These are phyloP conservation scores for Lucifuga dentata DNA, from an alignment of 2,113 vertebrate genomes.

Conservation along the genomic window DNA sequence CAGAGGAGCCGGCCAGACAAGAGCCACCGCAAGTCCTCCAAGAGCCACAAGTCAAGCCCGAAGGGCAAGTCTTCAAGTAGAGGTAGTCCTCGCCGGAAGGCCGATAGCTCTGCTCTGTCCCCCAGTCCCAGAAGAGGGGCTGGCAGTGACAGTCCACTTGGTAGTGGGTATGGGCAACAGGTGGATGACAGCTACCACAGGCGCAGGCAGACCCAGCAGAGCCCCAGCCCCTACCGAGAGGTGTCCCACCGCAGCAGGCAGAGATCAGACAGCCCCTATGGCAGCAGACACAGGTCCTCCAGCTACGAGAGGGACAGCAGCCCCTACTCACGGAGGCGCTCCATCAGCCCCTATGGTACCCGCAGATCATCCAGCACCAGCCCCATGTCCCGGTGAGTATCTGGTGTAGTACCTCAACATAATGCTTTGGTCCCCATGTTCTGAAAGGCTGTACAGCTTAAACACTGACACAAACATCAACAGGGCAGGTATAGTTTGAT, in stretches of 20 bases:
- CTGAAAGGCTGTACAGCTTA: background rate
- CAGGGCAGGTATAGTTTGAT: no score
- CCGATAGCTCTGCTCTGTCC: slow-evolving; percentile 82
- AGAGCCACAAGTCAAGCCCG: slow-evolving; percentile 93
- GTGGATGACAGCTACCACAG: slow-evolving; percentile 87
- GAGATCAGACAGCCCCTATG: slow-evolving; percentile 90
- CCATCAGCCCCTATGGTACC: slow-evolving; percentile 90
- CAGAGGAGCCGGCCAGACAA: slow-evolving; percentile 88
- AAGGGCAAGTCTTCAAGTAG: slow-evolving; percentile 85
- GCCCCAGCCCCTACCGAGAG: slow-evolving; percentile 91
- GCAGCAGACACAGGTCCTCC: slow-evolving; percentile 91
- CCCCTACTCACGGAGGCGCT: slow-evolving; percentile 88
- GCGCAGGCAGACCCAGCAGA: slow-evolving; percentile 85
- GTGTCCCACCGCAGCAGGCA: slow-evolving; percentile 87
- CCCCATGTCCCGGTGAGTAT: slow-evolving; percentile 90
- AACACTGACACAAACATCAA: background rate
- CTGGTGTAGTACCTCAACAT: no score
- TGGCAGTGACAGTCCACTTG: slow-evolving; percentile 86
- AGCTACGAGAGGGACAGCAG: slow-evolving; percentile 95
- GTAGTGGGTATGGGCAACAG: slow-evolving; percentile 80
- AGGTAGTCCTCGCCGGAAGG: slow-evolving; percentile 88
- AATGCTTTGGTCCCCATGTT: background rate
- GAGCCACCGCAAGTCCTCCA: slow-evolving; percentile 91
- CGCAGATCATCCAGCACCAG: slow-evolving; percentile 95
- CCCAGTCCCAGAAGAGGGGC: slow-evolving; percentile 78